Percentiles rank a stretch among this genome's conserved stretches.
Conservation (phyloP, 2,113 vertebrate species). For the Vulpes lagopus region DNA sequence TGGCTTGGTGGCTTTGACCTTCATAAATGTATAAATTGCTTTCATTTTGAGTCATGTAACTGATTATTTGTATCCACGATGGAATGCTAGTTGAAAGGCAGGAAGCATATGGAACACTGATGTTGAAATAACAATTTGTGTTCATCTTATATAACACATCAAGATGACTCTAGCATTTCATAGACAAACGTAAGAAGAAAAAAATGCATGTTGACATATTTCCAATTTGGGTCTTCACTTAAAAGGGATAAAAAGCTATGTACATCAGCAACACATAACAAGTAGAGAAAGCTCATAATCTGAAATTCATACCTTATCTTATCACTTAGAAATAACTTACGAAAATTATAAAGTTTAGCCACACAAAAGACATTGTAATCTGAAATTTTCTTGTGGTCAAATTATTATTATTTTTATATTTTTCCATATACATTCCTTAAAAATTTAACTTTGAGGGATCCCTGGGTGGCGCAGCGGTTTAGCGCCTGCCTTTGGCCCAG, state of each 20-base stretch:
- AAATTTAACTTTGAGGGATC: not conserved
- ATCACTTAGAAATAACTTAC: not conserved
- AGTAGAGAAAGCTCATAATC: not conserved
- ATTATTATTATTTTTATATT: not conserved
- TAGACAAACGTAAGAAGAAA: not conserved
- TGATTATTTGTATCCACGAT: not conserved
- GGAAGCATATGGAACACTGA: not conserved
- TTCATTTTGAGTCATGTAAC: not conserved
- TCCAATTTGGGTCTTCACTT: not conserved
- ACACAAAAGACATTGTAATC: not conserved
- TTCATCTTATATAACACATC: not conserved
- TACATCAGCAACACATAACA: not conserved
- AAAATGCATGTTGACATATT: not conserved
- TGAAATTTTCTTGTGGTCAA: not conserved
- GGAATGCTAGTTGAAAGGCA: not conserved
- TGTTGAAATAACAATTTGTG: too few species aligned
- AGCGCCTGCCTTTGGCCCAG: too few species aligned
- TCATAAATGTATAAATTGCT: not conserved
- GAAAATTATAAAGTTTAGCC: not conserved
- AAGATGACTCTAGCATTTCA: not conserved
- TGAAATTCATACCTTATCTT: not conserved
- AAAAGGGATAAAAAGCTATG: not conserved
- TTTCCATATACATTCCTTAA: not conserved
- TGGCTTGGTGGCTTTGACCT: not conserved
- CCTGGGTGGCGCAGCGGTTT: too few species aligned